These are phyloP conservation scores for Diplodus sargus DNA, from an alignment of 2,797 vertebrate genomes.

Conservation along the genomic window DNA sequence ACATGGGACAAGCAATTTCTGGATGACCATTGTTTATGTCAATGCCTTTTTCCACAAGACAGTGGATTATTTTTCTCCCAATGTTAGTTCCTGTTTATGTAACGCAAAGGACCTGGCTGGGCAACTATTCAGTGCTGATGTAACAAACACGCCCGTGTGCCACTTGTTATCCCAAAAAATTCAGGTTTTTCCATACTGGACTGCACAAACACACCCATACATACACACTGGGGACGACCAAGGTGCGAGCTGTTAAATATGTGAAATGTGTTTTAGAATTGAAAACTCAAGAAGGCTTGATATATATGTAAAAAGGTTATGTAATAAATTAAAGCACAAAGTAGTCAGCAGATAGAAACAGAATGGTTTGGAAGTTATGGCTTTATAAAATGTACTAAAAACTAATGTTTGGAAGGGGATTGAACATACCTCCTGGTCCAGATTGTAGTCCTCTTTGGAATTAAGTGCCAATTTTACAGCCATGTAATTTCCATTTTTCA, in stretches of 20 bases:
- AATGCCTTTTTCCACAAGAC: neutral
- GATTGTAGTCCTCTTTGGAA: slow-evolving; percentile 94
- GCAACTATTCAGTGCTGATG: neutral
- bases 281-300: neutral
- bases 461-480: slow-evolving; percentile 94
- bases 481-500: slow-evolving; percentile 97
- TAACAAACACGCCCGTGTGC: neutral
- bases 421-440: slow-evolving; percentile 94
- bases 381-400: neutral
- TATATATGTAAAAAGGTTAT: neutral
- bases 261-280: slow-evolving; percentile 36
- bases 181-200: neutral
- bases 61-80: neutral
- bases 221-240: slow-evolving; percentile 72
- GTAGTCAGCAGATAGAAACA: neutral
- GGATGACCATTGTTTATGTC: neutral
- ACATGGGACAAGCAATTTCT: neutral
- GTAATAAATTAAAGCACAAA: neutral
- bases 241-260: slow-evolving; percentile 66
- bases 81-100: slow-evolving; percentile 13
- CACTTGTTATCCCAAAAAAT: neutral
- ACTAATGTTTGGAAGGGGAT: neutral
- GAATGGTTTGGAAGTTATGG: neutral
- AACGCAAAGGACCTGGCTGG: neutral
- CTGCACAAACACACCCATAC: slow-evolving; percentile 31